Evolutionary conservation across 2,888 invertebrate species (phyloP).

Genomic region (Acronicta leporina): DNA sequence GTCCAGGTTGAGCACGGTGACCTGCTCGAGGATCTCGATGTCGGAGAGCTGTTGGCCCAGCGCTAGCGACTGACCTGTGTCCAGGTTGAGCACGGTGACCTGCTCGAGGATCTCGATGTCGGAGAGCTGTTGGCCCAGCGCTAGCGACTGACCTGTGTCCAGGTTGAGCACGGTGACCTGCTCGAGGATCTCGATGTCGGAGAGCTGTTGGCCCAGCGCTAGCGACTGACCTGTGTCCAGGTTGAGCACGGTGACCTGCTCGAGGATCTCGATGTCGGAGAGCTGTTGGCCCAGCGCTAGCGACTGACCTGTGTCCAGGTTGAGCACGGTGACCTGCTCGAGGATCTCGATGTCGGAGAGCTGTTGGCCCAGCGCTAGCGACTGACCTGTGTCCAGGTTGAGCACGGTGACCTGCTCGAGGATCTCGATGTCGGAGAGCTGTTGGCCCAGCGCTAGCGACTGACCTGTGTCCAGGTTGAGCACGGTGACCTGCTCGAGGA

Average conservation of each 20-base stretch:
- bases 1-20: constrained; percentile 94
- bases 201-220: constrained; percentile 90
- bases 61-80: constrained; percentile 85
- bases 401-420: constrained; percentile 96
- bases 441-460: constrained; percentile 90
- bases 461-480: constrained; percentile 93
- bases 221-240: constrained; percentile 90
- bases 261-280: constrained; percentile 97
- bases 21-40: constrained; percentile 97
- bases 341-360: constrained; percentile 97
- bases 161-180: constrained; percentile 95
- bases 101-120: constrained; percentile 98
- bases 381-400: constrained; percentile 92
- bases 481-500: constrained; percentile 96
- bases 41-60: constrained; percentile 93
- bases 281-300: constrained; percentile 92
- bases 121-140: constrained; percentile 92
- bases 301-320: constrained; percentile 91
- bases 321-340: constrained; percentile 96
- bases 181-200: constrained; percentile 97
- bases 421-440: constrained; percentile 97
- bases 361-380: constrained; percentile 83
- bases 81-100: constrained; percentile 94
- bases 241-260: constrained; percentile 96
- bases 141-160: constrained; percentile 90